A percentile compares a stretch with the other conserved stretches of the same genome.
These are phyloP conservation scores for Megalopta genalis DNA, from an alignment of 1,140 invertebrate species.

Conservation along the genomic window DNA sequence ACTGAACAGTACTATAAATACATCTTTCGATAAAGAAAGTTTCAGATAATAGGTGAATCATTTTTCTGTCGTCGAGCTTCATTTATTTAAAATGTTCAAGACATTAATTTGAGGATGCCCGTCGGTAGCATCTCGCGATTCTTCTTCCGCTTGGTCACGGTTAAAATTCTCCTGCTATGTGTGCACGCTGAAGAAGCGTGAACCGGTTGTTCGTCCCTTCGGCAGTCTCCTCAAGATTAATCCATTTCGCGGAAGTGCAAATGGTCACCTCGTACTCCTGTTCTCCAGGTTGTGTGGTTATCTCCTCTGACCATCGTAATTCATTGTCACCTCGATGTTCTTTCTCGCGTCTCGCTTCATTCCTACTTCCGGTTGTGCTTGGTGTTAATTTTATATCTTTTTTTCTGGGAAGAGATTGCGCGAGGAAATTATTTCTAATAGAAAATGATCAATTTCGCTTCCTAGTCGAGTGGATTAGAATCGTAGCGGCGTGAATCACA, in stretches of 20 bases:
- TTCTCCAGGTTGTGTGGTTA: constrained; percentile 38
- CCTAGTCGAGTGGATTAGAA: no score
- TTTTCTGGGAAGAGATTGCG: no score
- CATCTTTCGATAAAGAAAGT: no score
- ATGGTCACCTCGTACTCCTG: constrained; percentile 47
- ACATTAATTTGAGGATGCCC: background rate
- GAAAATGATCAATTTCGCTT: no score
- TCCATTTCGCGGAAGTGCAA: constrained; percentile 63
- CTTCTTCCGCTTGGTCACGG: background rate
- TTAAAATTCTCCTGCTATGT: constrained; percentile 12
- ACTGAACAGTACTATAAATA: no score
- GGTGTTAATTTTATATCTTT: no score
- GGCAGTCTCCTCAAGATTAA: constrained; percentile 57
- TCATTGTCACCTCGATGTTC: background rate
- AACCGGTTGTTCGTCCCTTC: constrained; percentile 54
- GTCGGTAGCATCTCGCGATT: background rate
- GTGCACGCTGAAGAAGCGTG: constrained; percentile 45
- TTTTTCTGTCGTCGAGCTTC: no score
- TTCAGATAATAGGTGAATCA: no score
- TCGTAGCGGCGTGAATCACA: no score
- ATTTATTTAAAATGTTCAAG: background rate
- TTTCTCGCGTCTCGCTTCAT: background rate
- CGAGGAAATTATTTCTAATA: no score
- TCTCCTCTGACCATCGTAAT: constrained; percentile 19
- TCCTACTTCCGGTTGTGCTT: no score